A percentile compares a stretch with the other conserved stretches of the same genome.
Evolutionary conservation across 1,140 invertebrate genomes (phyloP).

Genomic region (Delia radicum): DNA sequence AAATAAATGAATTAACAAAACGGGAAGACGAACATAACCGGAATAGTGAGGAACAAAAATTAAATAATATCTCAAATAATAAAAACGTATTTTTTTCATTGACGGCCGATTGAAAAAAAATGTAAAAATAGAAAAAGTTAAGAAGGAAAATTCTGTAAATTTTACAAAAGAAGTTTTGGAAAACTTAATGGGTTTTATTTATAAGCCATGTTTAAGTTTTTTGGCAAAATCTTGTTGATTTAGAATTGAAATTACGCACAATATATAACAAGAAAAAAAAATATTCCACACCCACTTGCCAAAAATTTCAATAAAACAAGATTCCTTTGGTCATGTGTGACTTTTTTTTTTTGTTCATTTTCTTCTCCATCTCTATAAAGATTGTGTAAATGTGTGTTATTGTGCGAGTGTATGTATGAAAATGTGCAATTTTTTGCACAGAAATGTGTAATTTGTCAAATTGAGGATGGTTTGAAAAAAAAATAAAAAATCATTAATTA

Average conservation of each 20-base stretch:
- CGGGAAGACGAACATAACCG: not conserved
- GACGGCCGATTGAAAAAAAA: not conserved
- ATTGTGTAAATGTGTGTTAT: not conserved
- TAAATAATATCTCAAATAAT: not conserved
- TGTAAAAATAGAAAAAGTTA: not conserved
- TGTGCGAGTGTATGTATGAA: not conserved
- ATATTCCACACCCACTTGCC: constrained; percentile 14
- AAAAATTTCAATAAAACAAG: constrained; percentile 3
- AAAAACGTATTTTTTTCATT: not conserved
- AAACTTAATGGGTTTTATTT: too few relatives aligned
- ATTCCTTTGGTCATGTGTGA: constrained; percentile 19
- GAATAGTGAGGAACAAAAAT: not conserved
- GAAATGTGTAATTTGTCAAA: not conserved
- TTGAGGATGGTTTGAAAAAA: not conserved
- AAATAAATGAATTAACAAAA: not conserved
- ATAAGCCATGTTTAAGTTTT: too few relatives aligned
- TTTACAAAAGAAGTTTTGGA: too few relatives aligned
- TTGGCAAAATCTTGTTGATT: not conserved
- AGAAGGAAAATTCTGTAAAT: too few relatives aligned
- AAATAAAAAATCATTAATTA: not conserved
- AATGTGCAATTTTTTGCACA: constrained; percentile 3
- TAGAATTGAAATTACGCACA: not conserved
- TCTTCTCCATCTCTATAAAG: not conserved
- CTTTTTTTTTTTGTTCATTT: not conserved
- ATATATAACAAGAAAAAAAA: not conserved